These are phyloP conservation scores for Archaeoteleia sp. DNA, from an alignment of 2,888 invertebrate genomes.

Conservation along the genomic window DNA sequence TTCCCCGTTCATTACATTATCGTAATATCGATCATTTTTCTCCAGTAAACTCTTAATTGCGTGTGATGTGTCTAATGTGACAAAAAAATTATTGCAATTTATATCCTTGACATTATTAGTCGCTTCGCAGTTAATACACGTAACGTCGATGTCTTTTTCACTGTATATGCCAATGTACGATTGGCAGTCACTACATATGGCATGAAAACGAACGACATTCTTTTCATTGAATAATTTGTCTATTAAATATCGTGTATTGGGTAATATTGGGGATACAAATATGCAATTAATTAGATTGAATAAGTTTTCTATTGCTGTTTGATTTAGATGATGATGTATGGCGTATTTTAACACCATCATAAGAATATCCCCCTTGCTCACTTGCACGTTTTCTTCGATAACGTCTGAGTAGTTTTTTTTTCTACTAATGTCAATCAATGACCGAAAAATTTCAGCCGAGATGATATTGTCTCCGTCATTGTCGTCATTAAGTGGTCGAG, in stretches of 20 bases:
- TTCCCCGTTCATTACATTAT: constrained; percentile 13
- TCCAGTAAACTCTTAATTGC: constrained; percentile 13
- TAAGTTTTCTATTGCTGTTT: too few relatives aligned
- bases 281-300: constrained; percentile 7
- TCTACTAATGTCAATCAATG: too few relatives aligned
- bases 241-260: constrained; percentile 15
- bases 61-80: constrained; percentile 12
- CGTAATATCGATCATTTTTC: constrained; percentile 24
- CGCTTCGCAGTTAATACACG: constrained; percentile 4
- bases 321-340: too few relatives aligned
- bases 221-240: constrained; percentile 6
- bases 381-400: too few relatives aligned
- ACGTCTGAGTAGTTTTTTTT: too few relatives aligned
- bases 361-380: too few relatives aligned
- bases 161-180: not conserved
- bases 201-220: not conserved
- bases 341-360: too few relatives aligned
- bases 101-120: not conserved
- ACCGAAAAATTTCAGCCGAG: too few relatives aligned
- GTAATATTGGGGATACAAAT: constrained; percentile 10
- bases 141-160: not conserved
- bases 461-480: too few relatives aligned
- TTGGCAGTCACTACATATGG: constrained; percentile 1
- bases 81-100: constrained; percentile 14
- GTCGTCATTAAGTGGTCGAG: too few relatives aligned